Conservation (phyloP, 2,797 vertebrate genomes). For the Melanotaenia maccullochi region DNA sequence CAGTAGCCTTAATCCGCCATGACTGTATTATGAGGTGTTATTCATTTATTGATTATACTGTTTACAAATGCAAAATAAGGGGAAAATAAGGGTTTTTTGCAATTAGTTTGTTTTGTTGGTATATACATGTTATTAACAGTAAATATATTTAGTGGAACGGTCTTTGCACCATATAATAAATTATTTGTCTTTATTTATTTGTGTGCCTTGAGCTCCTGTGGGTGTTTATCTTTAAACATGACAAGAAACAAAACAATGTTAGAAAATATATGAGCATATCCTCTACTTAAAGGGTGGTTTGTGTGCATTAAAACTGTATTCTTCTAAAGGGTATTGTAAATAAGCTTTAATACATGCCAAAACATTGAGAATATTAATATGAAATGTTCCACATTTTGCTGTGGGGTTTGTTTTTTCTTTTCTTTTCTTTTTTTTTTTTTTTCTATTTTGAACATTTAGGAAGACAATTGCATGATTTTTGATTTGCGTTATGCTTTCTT, state of each 20-base stretch:
- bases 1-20: neutral
- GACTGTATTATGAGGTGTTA: neutral
- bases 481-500: conserved; percentile 39
- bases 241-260: conserved; percentile 23
- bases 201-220: conserved; percentile 26
- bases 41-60: conserved; percentile 1
- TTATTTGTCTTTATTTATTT: conserved; percentile 32
- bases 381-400: conserved; percentile 61
- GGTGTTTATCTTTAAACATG: conserved; percentile 25
- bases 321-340: conserved; percentile 63
- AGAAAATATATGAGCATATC: neutral
- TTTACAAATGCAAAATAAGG: neutral
- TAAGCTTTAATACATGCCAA: conserved; percentile 59
- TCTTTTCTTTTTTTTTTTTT: conserved; percentile 58
- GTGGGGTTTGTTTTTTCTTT: conserved; percentile 44
- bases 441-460: conserved; percentile 58
- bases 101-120: conserved; percentile 13
- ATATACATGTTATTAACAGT: conserved; percentile 1
- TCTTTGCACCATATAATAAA: conserved; percentile 1
- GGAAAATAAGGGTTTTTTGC: neutral
- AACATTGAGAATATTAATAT: conserved; percentile 50
- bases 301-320: conserved; percentile 50
- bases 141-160: conserved; percentile 6
- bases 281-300: conserved; percentile 15
- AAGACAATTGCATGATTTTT: conserved; percentile 50